Evolutionary conservation across 2,888 invertebrate species (phyloP), one percentile per base, ranked within the genome.

Genomic region (Napeogenes sylphis): DNA sequence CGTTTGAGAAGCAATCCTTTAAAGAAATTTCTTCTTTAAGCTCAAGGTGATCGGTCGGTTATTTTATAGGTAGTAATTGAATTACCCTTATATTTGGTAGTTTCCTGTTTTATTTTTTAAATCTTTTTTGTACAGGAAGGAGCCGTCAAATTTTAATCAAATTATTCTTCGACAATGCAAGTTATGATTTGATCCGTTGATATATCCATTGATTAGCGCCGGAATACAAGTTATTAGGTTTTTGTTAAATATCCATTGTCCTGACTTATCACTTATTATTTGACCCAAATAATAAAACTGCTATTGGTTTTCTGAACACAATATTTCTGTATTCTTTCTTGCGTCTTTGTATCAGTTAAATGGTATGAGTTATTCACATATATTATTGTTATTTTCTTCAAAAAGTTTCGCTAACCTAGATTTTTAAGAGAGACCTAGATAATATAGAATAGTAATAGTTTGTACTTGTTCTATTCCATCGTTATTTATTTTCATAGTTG

Each of bases 71-170:
- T 69, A 75, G 76, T 84, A 85, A 85, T 85, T 85, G 78, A 83
- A 85, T 84, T 85, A 82, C 82, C 81, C 72, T 71, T 71, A 70
- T 78, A 76, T 76, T 78, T 74, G 71, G 73, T 76, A 74, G 76
- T 81, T 83, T 86, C 86, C 87, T 81, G 84, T 75, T 78, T 79
- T 75, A 77, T 79, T 76, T 70, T 68, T 68, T 61, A 68, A 69
- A 56, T 61, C 65, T 59, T 72, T 76, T 73, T 72, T 63, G 64
- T 66, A 79, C 85, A 84, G 86, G 87, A 87, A 83, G 81, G 71
- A 83, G 79, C 77, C 71, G 87, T 87, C 87, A 87, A 84, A 83
- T 81, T 83, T 87, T 87, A 87, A 87, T 87, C 84, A 87, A 87
- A 87, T 87, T 86, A 87, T 71, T 77, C 66, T 67, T 66, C 79